A percentile compares a stretch with the other conserved stretches of the same genome.
phyloP scores from a whole-genome alignment of 2,797 vertebrate species.

The Semotilus atromaculatus region DNA sequence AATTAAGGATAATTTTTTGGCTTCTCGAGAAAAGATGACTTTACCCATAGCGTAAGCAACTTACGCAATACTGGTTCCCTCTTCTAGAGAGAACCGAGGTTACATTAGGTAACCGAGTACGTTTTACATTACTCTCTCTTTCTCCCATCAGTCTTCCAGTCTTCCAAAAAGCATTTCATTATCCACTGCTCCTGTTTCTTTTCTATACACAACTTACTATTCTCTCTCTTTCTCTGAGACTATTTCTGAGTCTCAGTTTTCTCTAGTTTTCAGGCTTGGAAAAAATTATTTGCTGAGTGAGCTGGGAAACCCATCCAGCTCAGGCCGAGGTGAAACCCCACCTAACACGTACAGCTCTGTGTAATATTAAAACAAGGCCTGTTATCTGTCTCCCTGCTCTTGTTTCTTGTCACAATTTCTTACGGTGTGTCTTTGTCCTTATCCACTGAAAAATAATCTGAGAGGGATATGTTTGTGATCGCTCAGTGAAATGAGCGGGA shows the following conservation, averaged over 20 bases:
- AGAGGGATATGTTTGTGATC: constrained; percentile 18
- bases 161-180: constrained; percentile 33
- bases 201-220: not conserved
- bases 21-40: no score
- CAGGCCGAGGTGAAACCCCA: not conserved
- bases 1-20: no score
- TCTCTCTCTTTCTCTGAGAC: not conserved
- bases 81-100: no score
- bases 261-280: constrained; percentile 29
- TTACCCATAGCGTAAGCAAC: no score
- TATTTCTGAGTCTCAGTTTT: not conserved
- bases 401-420: constrained; percentile 12
- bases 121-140: constrained; percentile 27
- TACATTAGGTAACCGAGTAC: no score
- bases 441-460: constrained; percentile 27
- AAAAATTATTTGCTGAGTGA: constrained; percentile 38
- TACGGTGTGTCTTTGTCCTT: not conserved
- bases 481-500: constrained; percentile 3
- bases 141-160: constrained; percentile 16
- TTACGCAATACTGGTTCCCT: no score
- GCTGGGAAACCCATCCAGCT: constrained; percentile 38
- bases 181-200: not conserved
- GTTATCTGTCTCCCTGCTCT: constrained; percentile 22
- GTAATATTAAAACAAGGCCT: constrained; percentile 14
- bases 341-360: not conserved